Conservation (phyloP, 2,797 vertebrate genomes). For the Chloroceryle amazona region DNA sequence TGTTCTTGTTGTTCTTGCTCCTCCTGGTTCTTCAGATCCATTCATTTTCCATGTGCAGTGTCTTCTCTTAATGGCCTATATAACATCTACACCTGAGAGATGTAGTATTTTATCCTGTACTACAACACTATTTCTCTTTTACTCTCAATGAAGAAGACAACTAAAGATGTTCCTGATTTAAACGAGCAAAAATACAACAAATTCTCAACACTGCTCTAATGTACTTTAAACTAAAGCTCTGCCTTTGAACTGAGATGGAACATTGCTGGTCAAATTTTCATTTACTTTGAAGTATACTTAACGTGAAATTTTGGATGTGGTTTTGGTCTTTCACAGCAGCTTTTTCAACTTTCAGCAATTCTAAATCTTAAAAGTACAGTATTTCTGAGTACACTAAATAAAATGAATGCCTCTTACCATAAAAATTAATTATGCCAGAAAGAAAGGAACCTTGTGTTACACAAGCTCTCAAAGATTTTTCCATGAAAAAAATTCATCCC, state of each 20-base stretch:
- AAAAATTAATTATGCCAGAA: constrained; percentile 56
- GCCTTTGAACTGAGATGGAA: not conserved
- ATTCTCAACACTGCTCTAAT: not conserved
- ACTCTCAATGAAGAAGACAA: not conserved
- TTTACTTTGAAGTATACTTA: not conserved
- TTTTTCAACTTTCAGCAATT: not conserved
- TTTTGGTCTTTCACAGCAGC: not conserved
- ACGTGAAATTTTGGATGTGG: not conserved
- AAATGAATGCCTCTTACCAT: not conserved
- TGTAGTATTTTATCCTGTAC: not conserved
- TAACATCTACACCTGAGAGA: not conserved
- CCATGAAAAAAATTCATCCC: not conserved
- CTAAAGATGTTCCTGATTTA: not conserved
- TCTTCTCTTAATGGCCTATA: not conserved
- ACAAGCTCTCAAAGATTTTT: not conserved
- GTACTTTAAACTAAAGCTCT: not conserved
- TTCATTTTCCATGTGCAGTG: not conserved
- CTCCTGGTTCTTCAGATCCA: not conserved
- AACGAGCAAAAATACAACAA: not conserved
- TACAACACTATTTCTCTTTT: not conserved
- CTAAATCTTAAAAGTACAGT: not conserved
- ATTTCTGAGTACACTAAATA: not conserved
- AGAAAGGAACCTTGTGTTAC: constrained; percentile 21
- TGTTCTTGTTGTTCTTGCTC: not conserved
- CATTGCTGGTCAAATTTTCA: not conserved